A percentile compares a stretch with the other conserved stretches of the same genome.
Conservation (phyloP, 2,113 vertebrate genomes). For the Propithecus coquereli region DNA sequence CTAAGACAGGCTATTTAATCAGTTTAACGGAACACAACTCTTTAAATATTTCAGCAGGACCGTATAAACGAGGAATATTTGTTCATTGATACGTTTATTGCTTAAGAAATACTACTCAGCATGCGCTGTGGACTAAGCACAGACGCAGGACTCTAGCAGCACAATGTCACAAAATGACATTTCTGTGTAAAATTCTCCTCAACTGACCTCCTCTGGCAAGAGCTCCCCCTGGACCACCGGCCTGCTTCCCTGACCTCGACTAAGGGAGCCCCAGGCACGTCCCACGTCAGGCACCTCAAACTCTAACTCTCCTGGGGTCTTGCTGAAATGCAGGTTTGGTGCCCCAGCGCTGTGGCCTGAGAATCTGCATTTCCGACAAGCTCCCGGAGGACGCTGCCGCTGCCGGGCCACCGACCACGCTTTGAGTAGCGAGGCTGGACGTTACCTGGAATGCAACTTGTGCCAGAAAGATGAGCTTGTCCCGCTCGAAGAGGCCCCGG, state of each 20-base stretch:
- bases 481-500: constrained; percentile 83
- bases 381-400: accelerated
- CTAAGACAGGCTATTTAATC: not conserved
- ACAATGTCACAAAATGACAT: accelerated
- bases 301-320: not conserved
- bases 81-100: not conserved
- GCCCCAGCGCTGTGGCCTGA: not conserved
- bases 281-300: accelerated
- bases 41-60: not conserved
- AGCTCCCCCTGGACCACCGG: accelerated
- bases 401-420: accelerated
- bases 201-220: accelerated
- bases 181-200: not conserved
- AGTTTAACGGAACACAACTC: not conserved
- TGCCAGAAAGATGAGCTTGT: constrained; percentile 87
- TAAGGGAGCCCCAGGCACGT: accelerated
- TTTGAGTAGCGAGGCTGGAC: accelerated
- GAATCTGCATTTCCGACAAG: not conserved
- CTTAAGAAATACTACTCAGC: not conserved
- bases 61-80: accelerated
- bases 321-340: not conserved
- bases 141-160: accelerated
- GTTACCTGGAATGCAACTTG: constrained; percentile 85
- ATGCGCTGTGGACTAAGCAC: accelerated
- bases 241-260: accelerated